Percentiles rank a stretch among this genome's conserved stretches.
Conservation (phyloP, 2,797 vertebrate species). For the Anguilla marmorata region DNA sequence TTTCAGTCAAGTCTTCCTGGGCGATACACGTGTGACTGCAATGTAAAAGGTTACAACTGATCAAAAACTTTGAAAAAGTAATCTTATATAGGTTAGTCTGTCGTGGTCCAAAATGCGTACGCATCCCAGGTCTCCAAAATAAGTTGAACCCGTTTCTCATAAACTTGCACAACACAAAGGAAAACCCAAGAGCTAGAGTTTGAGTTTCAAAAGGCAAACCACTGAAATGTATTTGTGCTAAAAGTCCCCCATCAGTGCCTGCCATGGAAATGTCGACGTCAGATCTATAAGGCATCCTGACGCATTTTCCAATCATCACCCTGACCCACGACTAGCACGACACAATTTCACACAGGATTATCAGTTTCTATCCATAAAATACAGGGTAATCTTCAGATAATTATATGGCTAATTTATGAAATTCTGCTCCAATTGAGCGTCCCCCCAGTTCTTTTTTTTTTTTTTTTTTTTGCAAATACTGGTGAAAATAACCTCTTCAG, state of each 20-base stretch:
- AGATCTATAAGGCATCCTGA: neutral
- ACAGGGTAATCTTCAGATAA: neutral
- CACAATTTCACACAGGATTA: neutral
- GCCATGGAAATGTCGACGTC: neutral
- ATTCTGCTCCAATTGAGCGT: neutral
- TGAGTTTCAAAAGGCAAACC: neutral
- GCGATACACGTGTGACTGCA: neutral
- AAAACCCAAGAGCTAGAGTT: neutral
- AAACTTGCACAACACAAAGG: neutral
- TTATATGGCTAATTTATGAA: neutral
- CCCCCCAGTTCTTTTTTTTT: neutral
- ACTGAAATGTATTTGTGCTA: neutral
- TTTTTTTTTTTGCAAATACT: neutral
- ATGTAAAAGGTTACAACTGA: neutral
- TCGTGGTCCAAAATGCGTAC: neutral
- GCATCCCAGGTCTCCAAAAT: neutral
- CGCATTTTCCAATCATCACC: neutral
- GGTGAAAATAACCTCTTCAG: neutral
- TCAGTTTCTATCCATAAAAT: neutral
- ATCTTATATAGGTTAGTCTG: neutral
- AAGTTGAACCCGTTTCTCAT: neutral
- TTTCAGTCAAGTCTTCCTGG: neutral
- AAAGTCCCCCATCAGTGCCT: neutral
- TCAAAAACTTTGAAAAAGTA: neutral
- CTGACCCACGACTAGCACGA: neutral